Base-by-base conservation (phyloP, 2,888 invertebrate genomes). In the Podotricha telesiphe region DNA sequence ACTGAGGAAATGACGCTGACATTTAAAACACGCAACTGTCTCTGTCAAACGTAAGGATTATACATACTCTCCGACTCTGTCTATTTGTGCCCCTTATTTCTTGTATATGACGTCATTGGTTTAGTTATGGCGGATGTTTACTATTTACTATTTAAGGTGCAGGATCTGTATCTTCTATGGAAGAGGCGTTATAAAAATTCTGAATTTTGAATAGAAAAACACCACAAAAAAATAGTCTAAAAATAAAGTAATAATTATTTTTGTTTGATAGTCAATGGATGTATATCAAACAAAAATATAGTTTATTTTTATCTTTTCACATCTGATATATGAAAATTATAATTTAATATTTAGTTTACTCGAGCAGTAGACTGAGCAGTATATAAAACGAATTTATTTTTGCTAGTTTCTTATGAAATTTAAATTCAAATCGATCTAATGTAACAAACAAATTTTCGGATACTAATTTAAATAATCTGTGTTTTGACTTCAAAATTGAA, bases 1-100 rank as follows among this genome's bases (percentile, higher is more conserved):
- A 73, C 67, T 71, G 68, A 71, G 51, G 47, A 45, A 74, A 73
- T 73, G 71, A 74, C 69, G 69, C 69, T 73, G 74, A 71, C 71
- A 71, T 59, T 68, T 65, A 59, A 10, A 58, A 19, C 19, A 51
- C 59, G 37, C 50, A 48, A 51, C 59, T 66, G 19, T 66, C 66
- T 51, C 66, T 42, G 22, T 66, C 59, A 55, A 37, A 34, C 55
- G 17, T 11, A 17, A 17, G 28, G 10, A 37, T 37, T 37, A 7
- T 42, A n/a, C n/a, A 20, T 20, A 42, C 10, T 22, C 17, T 37
- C 28, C n/a, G 17, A 22, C 58, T 42, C 42, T 42, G 20, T 58
- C 42, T 58, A 42, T n/a, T 42, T 37, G 19, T 55, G 34, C 34
- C 55, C 55, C 22, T 42, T 42, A 20, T 28, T 59, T 59, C 10